Evolutionary conservation across 2,797 vertebrate species (phyloP).

Genomic region (Urosaurus nigricauda): DNA sequence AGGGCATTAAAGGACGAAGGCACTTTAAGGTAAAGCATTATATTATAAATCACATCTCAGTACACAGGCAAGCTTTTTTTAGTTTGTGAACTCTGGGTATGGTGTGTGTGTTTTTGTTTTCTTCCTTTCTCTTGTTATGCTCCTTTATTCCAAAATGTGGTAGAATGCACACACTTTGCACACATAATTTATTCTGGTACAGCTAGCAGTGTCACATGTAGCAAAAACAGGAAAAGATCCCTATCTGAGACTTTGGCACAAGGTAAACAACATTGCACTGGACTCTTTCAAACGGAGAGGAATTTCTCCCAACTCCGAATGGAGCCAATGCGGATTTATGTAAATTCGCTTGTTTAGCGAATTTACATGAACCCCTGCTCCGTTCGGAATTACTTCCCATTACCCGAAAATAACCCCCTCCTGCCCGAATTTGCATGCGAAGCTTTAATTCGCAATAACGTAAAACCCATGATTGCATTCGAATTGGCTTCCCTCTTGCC

Average conservation of each 20-base stretch:
- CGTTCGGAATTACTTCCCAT: no score
- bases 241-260: background rate
- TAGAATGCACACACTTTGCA: background rate
- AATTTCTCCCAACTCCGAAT: no score
- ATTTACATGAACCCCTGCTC: no score
- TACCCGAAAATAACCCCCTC: no score
- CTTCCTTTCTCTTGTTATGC: background rate
- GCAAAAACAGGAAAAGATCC: background rate
- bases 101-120: background rate
- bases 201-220: background rate
- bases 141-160: background rate
- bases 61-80: constrained; percentile 38
- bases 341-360: no score
- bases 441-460: no score
- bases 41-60: background rate
- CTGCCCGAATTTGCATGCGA: no score
- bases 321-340: no score
- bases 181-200: background rate
- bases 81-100: background rate
- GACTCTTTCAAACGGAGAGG: no score
- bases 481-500: no score
- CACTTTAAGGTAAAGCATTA: constrained; percentile 6
- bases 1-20: constrained; percentile 21
- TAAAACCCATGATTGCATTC: no score
- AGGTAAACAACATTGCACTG: background rate